A percentile compares a stretch with the other conserved stretches of the same genome.
Evolutionary conservation across 2,888 invertebrate species (phyloP).

Genomic region (Melanargia galathea): DNA sequence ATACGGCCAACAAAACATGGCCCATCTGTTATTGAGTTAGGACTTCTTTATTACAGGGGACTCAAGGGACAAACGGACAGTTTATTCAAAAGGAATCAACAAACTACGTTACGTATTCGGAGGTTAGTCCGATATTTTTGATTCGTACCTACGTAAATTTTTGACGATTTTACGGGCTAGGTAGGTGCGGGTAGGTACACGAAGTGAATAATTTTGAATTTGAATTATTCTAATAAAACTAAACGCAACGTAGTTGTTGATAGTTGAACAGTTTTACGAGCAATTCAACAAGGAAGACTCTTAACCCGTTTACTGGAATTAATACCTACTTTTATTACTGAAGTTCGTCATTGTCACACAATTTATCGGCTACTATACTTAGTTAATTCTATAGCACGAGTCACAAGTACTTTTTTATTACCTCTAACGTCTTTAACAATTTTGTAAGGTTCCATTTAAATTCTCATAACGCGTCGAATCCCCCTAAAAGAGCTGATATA

Average conservation of each 20-base stretch:
- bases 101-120: neutral
- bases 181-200: too few species aligned
- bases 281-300: conserved; percentile 28
- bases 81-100: neutral
- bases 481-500: too few species aligned
- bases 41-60: conserved; percentile 22
- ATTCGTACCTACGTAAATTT: too few species aligned
- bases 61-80: conserved; percentile 22
- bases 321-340: conserved; percentile 18
- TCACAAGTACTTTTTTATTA: conserved; percentile 4
- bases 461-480: too few species aligned
- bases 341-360: conserved; percentile 16
- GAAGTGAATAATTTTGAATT: too few species aligned
- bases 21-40: conserved; percentile 26
- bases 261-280: conserved; percentile 31
- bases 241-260: conserved; percentile 25
- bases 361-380: conserved; percentile 3
- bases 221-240: too few species aligned
- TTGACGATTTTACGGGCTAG: too few species aligned
- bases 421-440: conserved; percentile 1
- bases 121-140: neutral
- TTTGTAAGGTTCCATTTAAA: neutral
- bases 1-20: conserved; percentile 19
- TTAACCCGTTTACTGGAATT: conserved; percentile 31
- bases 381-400: conserved; percentile 3